Base-by-base conservation (phyloP, 2,797 vertebrate species). In the Lacerta agilis region DNA sequence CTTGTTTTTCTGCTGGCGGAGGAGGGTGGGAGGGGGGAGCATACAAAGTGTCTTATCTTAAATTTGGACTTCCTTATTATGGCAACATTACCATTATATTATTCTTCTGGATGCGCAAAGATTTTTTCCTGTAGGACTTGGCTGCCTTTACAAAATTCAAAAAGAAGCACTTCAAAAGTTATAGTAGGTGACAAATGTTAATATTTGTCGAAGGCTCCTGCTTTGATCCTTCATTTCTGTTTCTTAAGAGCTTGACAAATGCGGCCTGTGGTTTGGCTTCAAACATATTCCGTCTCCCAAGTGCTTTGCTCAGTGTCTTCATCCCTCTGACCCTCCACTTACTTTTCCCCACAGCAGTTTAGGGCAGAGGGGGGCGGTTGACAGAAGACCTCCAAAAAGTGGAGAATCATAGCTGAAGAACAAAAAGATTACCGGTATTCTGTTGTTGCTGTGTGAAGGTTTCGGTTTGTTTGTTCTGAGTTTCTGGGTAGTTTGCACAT, bases 101-200 rank as follows among this genome's bases (percentile, higher is more conserved):
- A 23, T 92, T 90, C 83, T 96, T 93, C 58, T 96, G 93, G 97
- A 96, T 94, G 93, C 89, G 90, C 93, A 83, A 91, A 95, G 94
- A 94, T 86, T 97, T 96, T 96, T 95, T 95, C 85, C 85, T 73
- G 88, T 96, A 94, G 95, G 96, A 96, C 93, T 95, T 92, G 93
- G 92, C 94, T 92, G 87, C 86, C 76, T 90, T 81, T 79, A 80
- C 79, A 43, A 81, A 93, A 96, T 96, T 96, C 92, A 93, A 93
- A 97, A 96, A 92, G 88, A 94, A 95, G 94, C 93, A 97, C 96
- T 97, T 97, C 96, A 97, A 97, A 97, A 96, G 97, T 96, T 95
- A 96, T 96, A 94, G 95, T 95, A 97, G 96, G 97, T 97, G 96
- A 97, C 96, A 97, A 97, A 97, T 96, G 97, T 97, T 97, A 97